Evolutionary conservation across 2,888 invertebrate genomes (phyloP).

Genomic region (Balanococcus diminutus): DNA sequence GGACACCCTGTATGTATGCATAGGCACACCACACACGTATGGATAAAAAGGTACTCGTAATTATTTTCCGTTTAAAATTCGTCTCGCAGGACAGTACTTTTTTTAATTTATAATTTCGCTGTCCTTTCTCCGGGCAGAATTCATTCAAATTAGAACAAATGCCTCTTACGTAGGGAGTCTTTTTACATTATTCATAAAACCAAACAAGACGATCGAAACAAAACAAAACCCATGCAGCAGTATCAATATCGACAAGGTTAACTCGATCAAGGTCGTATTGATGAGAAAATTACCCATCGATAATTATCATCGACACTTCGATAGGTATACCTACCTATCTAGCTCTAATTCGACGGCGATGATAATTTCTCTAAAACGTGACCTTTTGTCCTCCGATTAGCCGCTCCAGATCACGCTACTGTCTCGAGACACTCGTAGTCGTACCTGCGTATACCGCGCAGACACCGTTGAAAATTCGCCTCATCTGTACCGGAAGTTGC

Average conservation of each 20-base stretch:
- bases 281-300: slow-evolving; percentile 37
- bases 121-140: slow-evolving; percentile 35
- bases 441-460: not conserved
- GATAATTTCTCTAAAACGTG: slow-evolving; percentile 27
- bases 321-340: not conserved
- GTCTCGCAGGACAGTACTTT: slow-evolving; percentile 16
- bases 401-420: slow-evolving; percentile 27
- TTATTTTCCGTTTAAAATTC: slow-evolving; percentile 43
- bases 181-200: slow-evolving; percentile 33
- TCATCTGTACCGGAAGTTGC: not conserved
- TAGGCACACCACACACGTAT: no score
- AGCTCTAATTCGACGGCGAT: not conserved
- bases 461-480: not conserved
- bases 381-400: slow-evolving; percentile 39
- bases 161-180: not conserved
- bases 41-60: slow-evolving; percentile 8
- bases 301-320: not conserved
- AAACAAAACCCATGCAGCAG: not conserved
- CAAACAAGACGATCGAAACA: not conserved
- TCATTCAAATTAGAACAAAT: not conserved
- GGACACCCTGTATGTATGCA: no score
- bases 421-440: not conserved
- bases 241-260: slow-evolving; percentile 15
- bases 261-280: slow-evolving; percentile 27
- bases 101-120: slow-evolving; percentile 44